These are phyloP conservation scores for Arremon brunneinucha DNA, from an alignment of 2,797 vertebrate species.

Conservation along the genomic window DNA sequence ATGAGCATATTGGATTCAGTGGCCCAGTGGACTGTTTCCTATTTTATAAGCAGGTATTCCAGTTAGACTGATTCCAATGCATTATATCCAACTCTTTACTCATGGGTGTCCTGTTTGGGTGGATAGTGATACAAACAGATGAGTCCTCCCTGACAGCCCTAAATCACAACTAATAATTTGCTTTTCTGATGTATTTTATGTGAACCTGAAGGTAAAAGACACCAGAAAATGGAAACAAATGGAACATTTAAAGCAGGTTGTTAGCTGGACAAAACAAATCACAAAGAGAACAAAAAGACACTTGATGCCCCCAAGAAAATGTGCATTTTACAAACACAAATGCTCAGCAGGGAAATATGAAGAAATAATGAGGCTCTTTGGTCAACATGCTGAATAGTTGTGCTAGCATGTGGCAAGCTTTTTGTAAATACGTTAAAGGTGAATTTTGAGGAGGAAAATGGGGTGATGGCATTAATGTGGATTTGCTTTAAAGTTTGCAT, in stretches of 20 bases:
- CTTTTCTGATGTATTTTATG: neutral
- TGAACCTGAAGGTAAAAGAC: neutral
- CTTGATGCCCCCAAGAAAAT: neutral
- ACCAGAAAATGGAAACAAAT: neutral
- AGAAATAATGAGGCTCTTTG: neutral
- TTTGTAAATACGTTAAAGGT: neutral
- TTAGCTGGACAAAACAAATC: neutral
- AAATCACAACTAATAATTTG: slow-evolving; percentile 5
- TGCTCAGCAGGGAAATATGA: neutral
- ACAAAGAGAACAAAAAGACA: neutral
- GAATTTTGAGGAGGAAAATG: neutral
- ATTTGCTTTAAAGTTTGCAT: neutral
- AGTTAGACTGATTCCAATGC: neutral
- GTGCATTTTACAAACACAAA: neutral
- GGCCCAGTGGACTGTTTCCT: neutral
- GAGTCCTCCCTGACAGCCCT: neutral
- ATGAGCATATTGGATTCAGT: slow-evolving; percentile 16
- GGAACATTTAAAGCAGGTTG: neutral
- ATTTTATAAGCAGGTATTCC: neutral
- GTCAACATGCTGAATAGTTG: neutral
- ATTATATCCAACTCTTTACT: neutral
- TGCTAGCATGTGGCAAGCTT: neutral
- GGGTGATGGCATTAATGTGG: neutral
- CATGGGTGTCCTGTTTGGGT: neutral
- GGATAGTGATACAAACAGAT: neutral